Evolutionary conservation across 1,140 invertebrate genomes (phyloP).

Genomic region (Heliconius hermathena): DNA sequence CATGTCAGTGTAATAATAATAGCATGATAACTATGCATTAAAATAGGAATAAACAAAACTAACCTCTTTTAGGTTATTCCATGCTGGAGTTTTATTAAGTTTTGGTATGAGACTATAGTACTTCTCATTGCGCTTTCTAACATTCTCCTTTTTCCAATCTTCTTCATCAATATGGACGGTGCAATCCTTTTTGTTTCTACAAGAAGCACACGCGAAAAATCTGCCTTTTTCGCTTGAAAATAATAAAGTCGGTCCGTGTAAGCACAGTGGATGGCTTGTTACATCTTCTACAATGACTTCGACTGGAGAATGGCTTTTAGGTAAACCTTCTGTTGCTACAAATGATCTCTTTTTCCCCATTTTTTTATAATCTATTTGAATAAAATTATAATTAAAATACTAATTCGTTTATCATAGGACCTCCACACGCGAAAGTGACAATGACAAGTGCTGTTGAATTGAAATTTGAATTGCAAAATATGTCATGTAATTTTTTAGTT

Average conservation of each 20-base stretch:
- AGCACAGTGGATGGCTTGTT: constrained; percentile 80
- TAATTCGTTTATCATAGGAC: no score
- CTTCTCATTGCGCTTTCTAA: constrained; percentile 73
- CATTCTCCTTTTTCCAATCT: constrained; percentile 75
- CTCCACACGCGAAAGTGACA: constrained; percentile 41
- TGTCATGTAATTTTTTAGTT: no score
- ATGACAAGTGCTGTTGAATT: no score
- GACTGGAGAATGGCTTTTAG: constrained; percentile 52
- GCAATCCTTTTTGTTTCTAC: constrained; percentile 90
- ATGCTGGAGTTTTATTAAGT: constrained; percentile 75
- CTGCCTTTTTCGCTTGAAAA: constrained; percentile 83
- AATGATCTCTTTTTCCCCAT: constrained; percentile 68
- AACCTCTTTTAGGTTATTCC: constrained; percentile 81
- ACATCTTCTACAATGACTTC: constrained; percentile 74
- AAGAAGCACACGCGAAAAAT: constrained; percentile 91
- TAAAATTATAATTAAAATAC: not conserved
- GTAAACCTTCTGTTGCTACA: constrained; percentile 34
- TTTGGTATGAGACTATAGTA: constrained; percentile 81
- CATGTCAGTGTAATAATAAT: no score
- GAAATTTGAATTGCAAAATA: no score
- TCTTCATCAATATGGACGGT: constrained; percentile 84
- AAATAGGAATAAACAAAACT: constrained; percentile 32
- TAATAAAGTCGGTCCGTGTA: constrained; percentile 87
- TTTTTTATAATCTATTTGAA: constrained; percentile 26
- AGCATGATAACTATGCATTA: no score